Conservation (phyloP, 2,888 invertebrate genomes). For the Perizoma affinitatum region DNA sequence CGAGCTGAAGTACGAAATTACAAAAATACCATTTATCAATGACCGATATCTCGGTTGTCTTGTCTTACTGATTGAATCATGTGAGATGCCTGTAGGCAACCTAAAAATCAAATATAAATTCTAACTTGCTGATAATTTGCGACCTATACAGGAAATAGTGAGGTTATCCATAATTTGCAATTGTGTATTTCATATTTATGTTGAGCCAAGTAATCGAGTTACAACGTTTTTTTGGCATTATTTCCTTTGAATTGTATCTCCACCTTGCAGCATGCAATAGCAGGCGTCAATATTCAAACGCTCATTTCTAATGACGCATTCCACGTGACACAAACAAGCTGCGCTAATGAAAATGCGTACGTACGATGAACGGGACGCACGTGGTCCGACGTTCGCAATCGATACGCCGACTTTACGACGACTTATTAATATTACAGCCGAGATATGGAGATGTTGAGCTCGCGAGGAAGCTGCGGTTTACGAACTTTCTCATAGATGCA, state of each 20-base stretch:
- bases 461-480: conserved; percentile 19
- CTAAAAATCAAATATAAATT: too few relatives aligned
- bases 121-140: too few relatives aligned
- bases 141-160: too few relatives aligned
- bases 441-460: conserved; percentile 20
- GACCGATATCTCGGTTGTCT: too few relatives aligned
- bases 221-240: too few relatives aligned
- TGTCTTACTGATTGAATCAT: too few relatives aligned
- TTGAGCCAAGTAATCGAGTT: too few relatives aligned
- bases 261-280: neutral
- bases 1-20: conserved; percentile 12
- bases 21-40: neutral
- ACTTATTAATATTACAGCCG: conserved; percentile 27
- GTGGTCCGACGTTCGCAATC: conserved; percentile 47
- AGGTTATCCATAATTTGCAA: too few relatives aligned
- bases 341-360: conserved; percentile 55
- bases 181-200: too few relatives aligned
- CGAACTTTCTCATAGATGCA: conserved; percentile 14
- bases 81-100: too few relatives aligned
- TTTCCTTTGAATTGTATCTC: too few relatives aligned
- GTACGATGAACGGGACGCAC: conserved; percentile 42
- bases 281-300: conserved; percentile 2
- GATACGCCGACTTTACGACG: conserved; percentile 44
- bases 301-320: conserved; percentile 8
- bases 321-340: conserved; percentile 30